Conservation (phyloP, 2,797 vertebrate genomes). For the Bradypus variegatus region DNA sequence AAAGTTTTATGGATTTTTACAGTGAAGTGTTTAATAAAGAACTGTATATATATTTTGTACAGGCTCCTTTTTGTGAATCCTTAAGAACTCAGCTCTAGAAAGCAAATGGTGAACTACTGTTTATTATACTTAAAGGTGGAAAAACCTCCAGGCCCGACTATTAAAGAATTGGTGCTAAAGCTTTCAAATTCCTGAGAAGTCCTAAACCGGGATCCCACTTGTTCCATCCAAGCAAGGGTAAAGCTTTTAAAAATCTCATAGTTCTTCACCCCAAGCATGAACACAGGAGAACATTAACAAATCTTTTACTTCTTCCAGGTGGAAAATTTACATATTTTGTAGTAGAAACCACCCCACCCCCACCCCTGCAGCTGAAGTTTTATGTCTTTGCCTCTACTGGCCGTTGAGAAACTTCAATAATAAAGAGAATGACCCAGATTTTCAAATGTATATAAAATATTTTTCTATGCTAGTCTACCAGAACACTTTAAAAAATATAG, state of each 20-base stretch:
- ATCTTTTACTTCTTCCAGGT: conserved; percentile 43
- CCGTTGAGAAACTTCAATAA: conserved; percentile 3
- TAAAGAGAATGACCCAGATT: neutral
- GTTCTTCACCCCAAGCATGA: neutral
- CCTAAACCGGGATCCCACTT: neutral
- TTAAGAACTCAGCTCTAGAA: conserved; percentile 43
- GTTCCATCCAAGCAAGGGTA: conserved; percentile 1
- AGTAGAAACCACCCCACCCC: neutral
- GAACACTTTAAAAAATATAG: conserved; percentile 24
- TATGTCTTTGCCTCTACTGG: neutral
- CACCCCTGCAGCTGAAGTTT: neutral
- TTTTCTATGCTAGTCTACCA: neutral
- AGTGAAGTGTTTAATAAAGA: conserved; percentile 96
- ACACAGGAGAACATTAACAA: neutral
- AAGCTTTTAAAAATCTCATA: neutral
- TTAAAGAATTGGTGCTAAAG: neutral
- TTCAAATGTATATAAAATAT: conserved; percentile 27
- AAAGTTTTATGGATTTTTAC: conserved; percentile 91
- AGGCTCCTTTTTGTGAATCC: conserved; percentile 75
- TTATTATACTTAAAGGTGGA: neutral
- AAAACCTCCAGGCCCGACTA: neutral
- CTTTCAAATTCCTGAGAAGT: neutral
- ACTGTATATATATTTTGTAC: conserved; percentile 89
- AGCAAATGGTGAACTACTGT: conserved; percentile 8
- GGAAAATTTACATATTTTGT: conserved; percentile 18